Evolutionary conservation across 2,113 vertebrate genomes (phyloP), one percentile per base, ranked within the genome.

Genomic region (Naja naja): DNA sequence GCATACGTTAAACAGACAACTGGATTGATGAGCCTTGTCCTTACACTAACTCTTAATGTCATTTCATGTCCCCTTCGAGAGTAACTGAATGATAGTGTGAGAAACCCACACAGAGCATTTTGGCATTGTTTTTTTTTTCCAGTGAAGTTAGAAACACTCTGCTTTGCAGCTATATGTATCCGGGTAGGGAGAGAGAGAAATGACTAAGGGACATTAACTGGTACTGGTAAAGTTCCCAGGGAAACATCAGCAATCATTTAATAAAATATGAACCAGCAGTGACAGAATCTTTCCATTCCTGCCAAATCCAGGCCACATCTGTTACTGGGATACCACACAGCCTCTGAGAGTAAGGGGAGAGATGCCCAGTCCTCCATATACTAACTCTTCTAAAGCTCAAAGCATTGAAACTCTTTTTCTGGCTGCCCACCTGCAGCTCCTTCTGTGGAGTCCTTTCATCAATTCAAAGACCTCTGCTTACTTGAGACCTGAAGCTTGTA

Each of bases 401-500:
- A 96, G 52, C 92, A 94, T 93, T 90, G 39, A 93, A 52, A 91
- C 7, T 93, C 85, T 92, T 95, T 89, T 95, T 93, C 90, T 94
- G 94, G 54, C 94, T 90, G 88, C 89, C 91, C 88, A 74, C 92
- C 74, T 95, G 89, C 85, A 89, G 64, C 11, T 91, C 94, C 92
- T 93, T 94, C 92, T 96, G 88, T 91, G 22, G 90, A 91, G 18
- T 81, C 56, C 91, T 95, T 95, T 47, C 53, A 92, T 91, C 92
- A 93, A 4, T 81, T 81, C 69, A 81, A 87, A 52, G 49, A 87
- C 30, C 47, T 53, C 16, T 45, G 47, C 86, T 52, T 87, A 87
- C 27, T 20, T 16, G 86, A 87, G 47, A 53, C 49, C 47, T 18
- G 30, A 22, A 87, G 85, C 47, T 52, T 47, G 85, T 87, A 49